A percentile compares a stretch with the other conserved stretches of the same genome.
Evolutionary conservation across 2,113 vertebrate genomes (phyloP).

Genomic region (Globicephala melas): DNA sequence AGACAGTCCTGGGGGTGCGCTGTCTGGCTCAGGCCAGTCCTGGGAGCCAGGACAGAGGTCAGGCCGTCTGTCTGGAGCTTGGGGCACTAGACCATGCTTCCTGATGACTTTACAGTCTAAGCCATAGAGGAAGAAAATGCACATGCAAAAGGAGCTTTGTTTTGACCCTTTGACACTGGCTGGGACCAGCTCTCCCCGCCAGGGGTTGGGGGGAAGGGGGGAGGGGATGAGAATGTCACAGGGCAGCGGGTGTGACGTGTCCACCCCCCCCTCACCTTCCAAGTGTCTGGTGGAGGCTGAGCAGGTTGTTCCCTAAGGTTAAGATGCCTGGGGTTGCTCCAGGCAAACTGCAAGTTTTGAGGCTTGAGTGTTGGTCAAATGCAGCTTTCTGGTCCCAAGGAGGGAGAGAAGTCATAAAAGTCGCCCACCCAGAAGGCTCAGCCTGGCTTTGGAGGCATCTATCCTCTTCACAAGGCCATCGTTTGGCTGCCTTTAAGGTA

Average conservation of each 20-base stretch:
- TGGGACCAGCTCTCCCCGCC: background rate
- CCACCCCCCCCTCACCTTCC: background rate
- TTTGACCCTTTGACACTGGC: background rate
- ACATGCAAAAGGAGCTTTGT: slow-evolving; percentile 7
- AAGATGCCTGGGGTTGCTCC: background rate
- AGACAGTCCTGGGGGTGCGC: background rate
- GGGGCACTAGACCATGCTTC: slow-evolving; percentile 39
- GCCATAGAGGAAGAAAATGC: background rate
- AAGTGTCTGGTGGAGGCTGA: background rate
- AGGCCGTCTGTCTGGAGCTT: slow-evolving; percentile 13
- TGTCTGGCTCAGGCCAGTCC: slow-evolving; percentile 23
- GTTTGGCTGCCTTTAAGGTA: background rate
- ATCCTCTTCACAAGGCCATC: background rate
- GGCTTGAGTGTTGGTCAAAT: background rate
- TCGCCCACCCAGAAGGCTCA: background rate
- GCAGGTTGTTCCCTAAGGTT: background rate
- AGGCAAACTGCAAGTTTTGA: background rate
- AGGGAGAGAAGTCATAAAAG: background rate
- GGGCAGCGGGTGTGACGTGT: background rate
- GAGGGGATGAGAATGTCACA: background rate
- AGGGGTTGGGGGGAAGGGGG: background rate
- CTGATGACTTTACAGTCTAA: slow-evolving; percentile 21
- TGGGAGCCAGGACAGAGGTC: slow-evolving; percentile 53
- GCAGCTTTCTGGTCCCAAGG: background rate
- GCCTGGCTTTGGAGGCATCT: background rate